These are phyloP conservation scores for Aphis craccivora DNA, from an alignment of 1,140 invertebrate genomes.

Conservation along the genomic window DNA sequence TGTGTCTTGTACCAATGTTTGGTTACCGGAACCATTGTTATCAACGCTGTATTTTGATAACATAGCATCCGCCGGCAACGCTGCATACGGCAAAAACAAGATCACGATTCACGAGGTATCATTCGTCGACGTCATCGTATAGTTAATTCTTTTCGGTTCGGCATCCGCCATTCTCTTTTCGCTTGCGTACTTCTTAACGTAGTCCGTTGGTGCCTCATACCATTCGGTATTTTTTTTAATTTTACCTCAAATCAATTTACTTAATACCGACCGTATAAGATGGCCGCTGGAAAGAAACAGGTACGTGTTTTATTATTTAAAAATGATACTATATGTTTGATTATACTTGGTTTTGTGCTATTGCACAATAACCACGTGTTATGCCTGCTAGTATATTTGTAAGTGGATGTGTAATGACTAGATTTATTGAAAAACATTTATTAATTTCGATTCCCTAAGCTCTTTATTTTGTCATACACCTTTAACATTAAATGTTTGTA, in stretches of 20 bases:
- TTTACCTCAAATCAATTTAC: not conserved
- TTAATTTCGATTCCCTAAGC: not conserved
- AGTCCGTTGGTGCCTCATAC: not conserved
- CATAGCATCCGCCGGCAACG: not conserved
- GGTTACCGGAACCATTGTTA: not conserved
- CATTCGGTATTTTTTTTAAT: not conserved
- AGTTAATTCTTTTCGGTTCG: too few relatives aligned
- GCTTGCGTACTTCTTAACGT: not conserved
- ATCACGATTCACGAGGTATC: too few relatives aligned
- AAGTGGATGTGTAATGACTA: not conserved
- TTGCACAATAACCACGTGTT: not conserved
- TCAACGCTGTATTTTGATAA: not conserved
- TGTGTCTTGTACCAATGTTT: not conserved
- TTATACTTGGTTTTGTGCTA: not conserved
- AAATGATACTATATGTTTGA: too few relatives aligned
- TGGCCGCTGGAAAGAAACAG: slow-evolving; percentile 55
- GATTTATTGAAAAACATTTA: not conserved
- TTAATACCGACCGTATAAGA: not conserved
- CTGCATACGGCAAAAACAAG: not conserved
- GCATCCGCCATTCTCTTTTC: not conserved
- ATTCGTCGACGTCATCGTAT: not conserved
- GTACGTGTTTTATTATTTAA: not conserved
- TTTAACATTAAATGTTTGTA: not conserved
- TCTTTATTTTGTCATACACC: not conserved
- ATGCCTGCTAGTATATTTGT: not conserved